phyloP scores from a whole-genome alignment of 2,113 vertebrate species.

The Microtus pennsylvanicus region DNA sequence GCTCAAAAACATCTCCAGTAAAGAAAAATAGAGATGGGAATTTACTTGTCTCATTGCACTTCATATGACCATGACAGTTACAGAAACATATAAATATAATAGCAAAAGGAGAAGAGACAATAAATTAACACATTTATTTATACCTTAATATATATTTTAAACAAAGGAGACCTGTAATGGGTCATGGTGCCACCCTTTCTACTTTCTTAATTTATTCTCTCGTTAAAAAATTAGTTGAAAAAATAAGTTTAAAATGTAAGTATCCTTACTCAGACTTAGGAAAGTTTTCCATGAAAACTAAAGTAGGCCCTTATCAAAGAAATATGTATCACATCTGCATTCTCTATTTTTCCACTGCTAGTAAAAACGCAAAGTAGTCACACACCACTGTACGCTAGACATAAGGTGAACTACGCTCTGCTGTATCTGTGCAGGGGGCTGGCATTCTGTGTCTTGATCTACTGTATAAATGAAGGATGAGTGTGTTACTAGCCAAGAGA shows the following conservation, averaged over 20 bases:
- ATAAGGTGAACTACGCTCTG: not conserved
- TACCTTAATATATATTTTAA: not conserved
- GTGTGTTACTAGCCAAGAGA: not conserved
- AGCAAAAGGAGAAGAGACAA: not conserved
- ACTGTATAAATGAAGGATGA: not conserved
- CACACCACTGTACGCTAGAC: not conserved
- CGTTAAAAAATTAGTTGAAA: not conserved
- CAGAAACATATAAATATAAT: not conserved
- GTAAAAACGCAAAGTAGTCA: not conserved
- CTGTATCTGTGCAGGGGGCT: not conserved
- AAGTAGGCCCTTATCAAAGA: not conserved
- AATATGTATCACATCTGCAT: not conserved
- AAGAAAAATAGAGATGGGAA: not conserved
- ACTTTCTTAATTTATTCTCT: conserved; percentile 20
- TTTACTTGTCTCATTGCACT: not conserved
- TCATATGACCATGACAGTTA: not conserved
- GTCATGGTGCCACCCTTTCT: not conserved
- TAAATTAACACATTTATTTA: not conserved
- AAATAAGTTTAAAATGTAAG: not conserved
- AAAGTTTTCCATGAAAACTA: conserved; percentile 9
- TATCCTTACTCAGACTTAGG: not conserved
- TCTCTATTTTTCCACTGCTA: not conserved
- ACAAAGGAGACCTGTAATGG: not conserved
- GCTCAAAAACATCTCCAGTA: not conserved
- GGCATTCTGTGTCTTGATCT: not conserved